phyloP scores from a whole-genome alignment of 2,888 invertebrate species.

The Idaea dimidiata region DNA sequence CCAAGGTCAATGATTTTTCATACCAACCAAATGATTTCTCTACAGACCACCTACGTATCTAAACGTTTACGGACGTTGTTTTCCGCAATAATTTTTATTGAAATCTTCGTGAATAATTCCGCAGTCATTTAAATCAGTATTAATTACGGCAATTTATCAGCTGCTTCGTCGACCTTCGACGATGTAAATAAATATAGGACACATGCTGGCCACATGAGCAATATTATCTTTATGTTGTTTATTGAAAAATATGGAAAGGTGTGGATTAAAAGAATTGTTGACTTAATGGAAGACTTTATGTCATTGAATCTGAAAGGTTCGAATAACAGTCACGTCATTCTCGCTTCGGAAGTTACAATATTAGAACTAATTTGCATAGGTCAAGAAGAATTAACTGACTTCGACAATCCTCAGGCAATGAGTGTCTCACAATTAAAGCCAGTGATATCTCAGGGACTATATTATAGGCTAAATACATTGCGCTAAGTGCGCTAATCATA shows the following conservation, averaged over 20 bases:
- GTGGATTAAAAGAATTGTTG: not conserved
- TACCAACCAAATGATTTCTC: not conserved
- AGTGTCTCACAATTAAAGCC: too few species aligned
- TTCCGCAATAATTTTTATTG: not conserved
- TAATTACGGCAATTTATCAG: not conserved
- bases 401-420: too few species aligned
- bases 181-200: not conserved
- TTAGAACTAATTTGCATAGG: too few species aligned
- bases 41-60: not conserved
- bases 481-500: too few species aligned
- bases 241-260: not conserved
- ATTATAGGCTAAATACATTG: too few species aligned
- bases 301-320: too few species aligned
- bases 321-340: too few species aligned
- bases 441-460: too few species aligned
- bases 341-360: too few species aligned
- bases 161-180: not conserved
- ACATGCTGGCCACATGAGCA: not conserved
- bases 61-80: not conserved
- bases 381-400: too few species aligned
- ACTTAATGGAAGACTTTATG: too few species aligned
- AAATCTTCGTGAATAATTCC: not conserved
- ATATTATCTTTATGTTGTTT: not conserved
- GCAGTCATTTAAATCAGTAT: not conserved
- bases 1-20: not conserved